Evolutionary conservation across 2,888 invertebrate genomes (phyloP), one percentile per base, ranked within the genome.

Genomic region (Megamerina dolium): DNA sequence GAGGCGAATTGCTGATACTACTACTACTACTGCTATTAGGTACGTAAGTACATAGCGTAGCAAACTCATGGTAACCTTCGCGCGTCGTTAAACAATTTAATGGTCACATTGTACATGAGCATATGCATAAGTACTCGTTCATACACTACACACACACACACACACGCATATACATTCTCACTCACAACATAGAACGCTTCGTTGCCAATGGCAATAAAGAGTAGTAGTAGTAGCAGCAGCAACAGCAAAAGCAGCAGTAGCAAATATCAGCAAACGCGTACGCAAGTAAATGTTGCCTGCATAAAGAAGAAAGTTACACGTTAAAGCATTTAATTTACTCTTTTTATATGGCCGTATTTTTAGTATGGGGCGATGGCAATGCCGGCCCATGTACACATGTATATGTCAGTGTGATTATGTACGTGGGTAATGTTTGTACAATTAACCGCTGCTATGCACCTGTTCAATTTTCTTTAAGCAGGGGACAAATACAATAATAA

Each of bases 81-180:
- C 46, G 43, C 27, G 16, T 23, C 40, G 46, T 46, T 43, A 36
- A 46, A 38, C 46, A 46, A 36, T 32, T 39, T 16, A 46, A 37
- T 37, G 40, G 43, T 35, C 46, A 42, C 42, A 42, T 41, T 30
- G 37, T 19, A 26, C 27, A 19, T n/a, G n/a, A n/a, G n/a, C n/a
- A n/a, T n/a, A n/a, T n/a, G n/a, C n/a, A n/a, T n/a, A n/a, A n/a
- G n/a, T n/a, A n/a, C n/a, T n/a, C n/a, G n/a, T n/a, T n/a, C n/a
- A n/a, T n/a, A n/a, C n/a, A n/a, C n/a, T n/a, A n/a, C n/a, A n/a
- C n/a, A n/a, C n/a, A n/a, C n/a, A n/a, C n/a, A n/a, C n/a, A n/a
- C n/a, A n/a, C n/a, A n/a, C n/a, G n/a, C n/a, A n/a, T n/a, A n/a
- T n/a, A n/a, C n/a, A n/a, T n/a, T n/a, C n/a, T n/a, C n/a, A n/a